Percentiles rank a stretch among this genome's conserved stretches.
These are phyloP conservation scores for Neoarius graeffei DNA, from an alignment of 2,113 vertebrate species.

Conservation along the genomic window DNA sequence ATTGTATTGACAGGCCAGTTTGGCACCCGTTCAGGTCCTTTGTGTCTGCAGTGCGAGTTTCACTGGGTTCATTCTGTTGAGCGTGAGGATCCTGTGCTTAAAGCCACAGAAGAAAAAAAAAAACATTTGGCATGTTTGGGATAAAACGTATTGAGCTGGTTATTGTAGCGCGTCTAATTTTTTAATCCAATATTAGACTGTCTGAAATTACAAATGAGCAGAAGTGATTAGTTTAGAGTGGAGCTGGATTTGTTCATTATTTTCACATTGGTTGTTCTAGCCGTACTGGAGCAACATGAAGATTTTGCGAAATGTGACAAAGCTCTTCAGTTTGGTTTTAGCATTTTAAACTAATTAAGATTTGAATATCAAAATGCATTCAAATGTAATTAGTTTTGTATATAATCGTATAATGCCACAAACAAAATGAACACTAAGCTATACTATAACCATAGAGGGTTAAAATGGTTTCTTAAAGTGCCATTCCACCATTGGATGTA, in stretches of 20 bases:
- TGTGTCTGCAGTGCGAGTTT: constrained; percentile 43
- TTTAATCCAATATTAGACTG: background rate
- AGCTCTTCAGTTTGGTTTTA: background rate
- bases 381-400: background rate
- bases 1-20: constrained; percentile 61
- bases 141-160: background rate
- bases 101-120: constrained; percentile 21
- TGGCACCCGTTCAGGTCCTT: constrained; percentile 55
- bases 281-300: background rate
- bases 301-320: background rate
- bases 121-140: background rate
- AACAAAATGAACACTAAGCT: background rate
- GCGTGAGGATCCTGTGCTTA: constrained; percentile 53
- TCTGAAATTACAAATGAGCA: background rate
- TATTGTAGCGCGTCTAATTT: background rate
- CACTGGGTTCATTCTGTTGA: constrained; percentile 53
- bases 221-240: background rate
- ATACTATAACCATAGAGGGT: background rate
- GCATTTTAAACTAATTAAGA: background rate
- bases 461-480: too few species aligned
- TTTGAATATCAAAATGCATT: background rate
- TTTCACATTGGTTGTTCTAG: background rate
- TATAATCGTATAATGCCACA: background rate
- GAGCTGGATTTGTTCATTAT: background rate
- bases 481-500: too few species aligned